A percentile compares a stretch with the other conserved stretches of the same genome.
Conservation (phyloP, 2,888 invertebrate species). For the Troilus luridus region DNA sequence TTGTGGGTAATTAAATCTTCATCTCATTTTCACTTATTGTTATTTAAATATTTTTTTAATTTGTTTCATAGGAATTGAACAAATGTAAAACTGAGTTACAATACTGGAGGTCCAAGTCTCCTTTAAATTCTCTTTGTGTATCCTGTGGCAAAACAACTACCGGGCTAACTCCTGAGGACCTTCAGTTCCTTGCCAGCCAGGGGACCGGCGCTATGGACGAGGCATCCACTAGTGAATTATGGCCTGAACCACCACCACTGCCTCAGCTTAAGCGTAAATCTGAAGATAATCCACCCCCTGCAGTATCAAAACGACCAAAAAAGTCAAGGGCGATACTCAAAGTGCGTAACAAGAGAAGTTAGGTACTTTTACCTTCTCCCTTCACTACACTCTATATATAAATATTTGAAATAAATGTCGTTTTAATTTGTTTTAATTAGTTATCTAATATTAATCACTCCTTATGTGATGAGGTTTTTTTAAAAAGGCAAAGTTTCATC, state of each 20-base stretch:
- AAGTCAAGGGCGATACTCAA: slow-evolving; percentile 61
- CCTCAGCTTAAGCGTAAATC: slow-evolving; percentile 60
- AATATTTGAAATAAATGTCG: slow-evolving; percentile 51
- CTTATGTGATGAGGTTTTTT: slow-evolving; percentile 32
- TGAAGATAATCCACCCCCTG: slow-evolving; percentile 59
- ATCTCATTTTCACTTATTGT: too few relatives aligned
- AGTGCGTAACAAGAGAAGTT: slow-evolving; percentile 62
- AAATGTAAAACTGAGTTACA: slow-evolving; percentile 93
- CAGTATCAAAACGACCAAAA: slow-evolving; percentile 48
- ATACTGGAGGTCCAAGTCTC: slow-evolving; percentile 91
- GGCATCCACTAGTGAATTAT: slow-evolving; percentile 43
- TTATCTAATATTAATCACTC: slow-evolving; percentile 22
- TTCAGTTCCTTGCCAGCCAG: slow-evolving; percentile 50
- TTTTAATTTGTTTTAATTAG: slow-evolving; percentile 56
- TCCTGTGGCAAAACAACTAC: slow-evolving; percentile 77
- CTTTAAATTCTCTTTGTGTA: slow-evolving; percentile 82
- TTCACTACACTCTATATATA: slow-evolving; percentile 27
- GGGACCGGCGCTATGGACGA: slow-evolving; percentile 1
- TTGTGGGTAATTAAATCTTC: neutral
- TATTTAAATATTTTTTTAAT: slow-evolving; percentile 22
- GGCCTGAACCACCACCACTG: slow-evolving; percentile 50
- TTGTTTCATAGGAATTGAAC: slow-evolving; percentile 80
- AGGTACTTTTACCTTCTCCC: slow-evolving; percentile 46
- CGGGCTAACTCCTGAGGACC: slow-evolving; percentile 57
- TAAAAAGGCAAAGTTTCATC: slow-evolving; percentile 12